These are phyloP conservation scores for Eupeodes corollae DNA, from an alignment of 1,140 invertebrate species.

Conservation along the genomic window DNA sequence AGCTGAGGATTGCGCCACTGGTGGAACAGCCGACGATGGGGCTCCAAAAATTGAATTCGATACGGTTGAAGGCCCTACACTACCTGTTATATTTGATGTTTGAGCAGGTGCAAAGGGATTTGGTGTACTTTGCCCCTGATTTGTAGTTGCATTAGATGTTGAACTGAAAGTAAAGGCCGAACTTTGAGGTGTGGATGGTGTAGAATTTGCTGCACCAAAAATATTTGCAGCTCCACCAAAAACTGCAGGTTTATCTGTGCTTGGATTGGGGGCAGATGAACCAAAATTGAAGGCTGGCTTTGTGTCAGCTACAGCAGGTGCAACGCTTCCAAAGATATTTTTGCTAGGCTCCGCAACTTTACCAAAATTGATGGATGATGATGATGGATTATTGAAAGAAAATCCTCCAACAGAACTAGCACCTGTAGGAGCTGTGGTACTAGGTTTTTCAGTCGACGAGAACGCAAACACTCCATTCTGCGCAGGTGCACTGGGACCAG, in stretches of 20 bases:
- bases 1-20: neutral
- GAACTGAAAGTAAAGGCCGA: conserved; percentile 19
- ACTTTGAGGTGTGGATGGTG: conserved; percentile 1
- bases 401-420: no score
- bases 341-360: neutral
- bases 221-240: conserved; percentile 2
- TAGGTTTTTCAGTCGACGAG: neutral
- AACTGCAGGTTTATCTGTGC: neutral
- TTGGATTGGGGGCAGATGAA: neutral
- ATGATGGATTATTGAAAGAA: no score
- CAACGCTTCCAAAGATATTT: neutral
- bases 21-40: no score
- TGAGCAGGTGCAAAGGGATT: conserved; percentile 13
- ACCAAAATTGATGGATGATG: neutral
- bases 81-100: neutral
- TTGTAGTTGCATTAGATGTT: conserved; percentile 6
- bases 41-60: no score
- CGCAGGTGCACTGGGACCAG: neutral
- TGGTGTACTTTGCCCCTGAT: neutral
- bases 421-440: neutral
- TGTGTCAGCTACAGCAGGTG: neutral
- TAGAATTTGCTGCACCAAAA: conserved; percentile 8
- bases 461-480: neutral
- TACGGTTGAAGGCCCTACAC: conserved; percentile 8
- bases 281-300: no score